Evolutionary conservation across 2,888 invertebrate genomes (phyloP), one percentile per base, ranked within the genome.

Genomic region (Rotaria magnacalcarata): DNA sequence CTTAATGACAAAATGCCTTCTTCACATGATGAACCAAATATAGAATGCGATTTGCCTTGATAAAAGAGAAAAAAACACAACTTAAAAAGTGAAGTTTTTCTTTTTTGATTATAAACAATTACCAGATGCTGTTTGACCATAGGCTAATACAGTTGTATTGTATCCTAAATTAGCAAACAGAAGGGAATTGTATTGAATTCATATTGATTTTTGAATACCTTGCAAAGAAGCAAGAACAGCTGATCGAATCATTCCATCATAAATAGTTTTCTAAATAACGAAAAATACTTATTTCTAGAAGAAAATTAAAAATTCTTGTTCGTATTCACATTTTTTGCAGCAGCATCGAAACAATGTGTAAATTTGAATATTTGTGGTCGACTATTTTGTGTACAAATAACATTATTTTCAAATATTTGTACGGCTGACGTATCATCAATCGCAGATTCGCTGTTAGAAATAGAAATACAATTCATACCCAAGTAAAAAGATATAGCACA

Each of bases 231-330:
- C 24, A 24, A 47, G n/a, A 80, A 80, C 80, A 47, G 80, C 80
- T 80, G 80, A 41, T n/a, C 80, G 80, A 80, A 80, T 80, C 80
- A 80, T 80, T 80, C 47, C 47, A 47, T 80, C 80, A 80, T 80
- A 80, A 2, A 80, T 47, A 80, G 6, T 14, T 47, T 24, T 43
- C 80, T 80, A 43, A 24, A 80, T 4, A 80, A 43, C 6, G 1
- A 24, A 24, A 24, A 52, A 52, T 16, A 52, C 0, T 3, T 3
- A 16, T 52, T 4, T 1, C 14, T 14, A 52, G 16, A 52, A 52
- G 3, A 52, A 52, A 52, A 52, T 14, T 2, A 60, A 2, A n/a
- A 60, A 60, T 27, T 24, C n/a, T n/a, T 11, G 24, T n/a, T 24
- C 47, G 0, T 47, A 80, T 24, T 47, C 47, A 80, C 80, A 80